Evolutionary conservation across 1,140 invertebrate species (phyloP), one percentile per base, ranked within the genome.

Genomic region (Wiebesia pumilae): DNA sequence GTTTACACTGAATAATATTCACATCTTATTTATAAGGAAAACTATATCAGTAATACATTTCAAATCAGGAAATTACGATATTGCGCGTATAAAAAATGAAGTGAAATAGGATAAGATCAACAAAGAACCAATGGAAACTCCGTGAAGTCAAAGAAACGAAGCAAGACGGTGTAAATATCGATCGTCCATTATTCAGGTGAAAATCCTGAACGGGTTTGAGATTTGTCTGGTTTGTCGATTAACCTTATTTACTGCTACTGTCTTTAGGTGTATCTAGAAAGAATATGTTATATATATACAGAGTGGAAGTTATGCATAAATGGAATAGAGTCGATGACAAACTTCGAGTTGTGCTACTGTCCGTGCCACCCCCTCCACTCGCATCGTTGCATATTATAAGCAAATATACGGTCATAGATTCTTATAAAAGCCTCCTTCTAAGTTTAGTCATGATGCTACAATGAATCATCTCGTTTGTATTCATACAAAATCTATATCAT

Each of bases 211-310:
- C 82, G 86, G 77, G 88, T 89, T 87, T 89, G 87, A 87, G 88
- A 90, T 89, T 89, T 89, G 86, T 88, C 84, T 86, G 88, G 88
- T 88, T 86, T 43, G 87, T 89, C 86, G 89, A 88, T 91, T 90
- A 90, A 87, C 88, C 88, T 80, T 88, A 89, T 81, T 83, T 87
- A 85, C 88, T 88, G 81, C 85, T 87, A 85, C 86, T 38, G 69
- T 86, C 75, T 62, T 81, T 89, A 85, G 78, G 79, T 87, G 84
- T 21, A 30, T 54, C 51, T 10, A 79, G n/a, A 43, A 27, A 75
- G 69, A n/a, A 27, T 43, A 43, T 27, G 40, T 27, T 27, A 62
- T 27, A 62, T 62, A 24, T 27, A 27, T 62, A 10, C 24, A 24
- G 16, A 27, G 9, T 16, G 51, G 16, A 16, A 54, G 51, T 16